Conservation (phyloP, 1,140 invertebrate species). For the Leptopilina boulardi region DNA sequence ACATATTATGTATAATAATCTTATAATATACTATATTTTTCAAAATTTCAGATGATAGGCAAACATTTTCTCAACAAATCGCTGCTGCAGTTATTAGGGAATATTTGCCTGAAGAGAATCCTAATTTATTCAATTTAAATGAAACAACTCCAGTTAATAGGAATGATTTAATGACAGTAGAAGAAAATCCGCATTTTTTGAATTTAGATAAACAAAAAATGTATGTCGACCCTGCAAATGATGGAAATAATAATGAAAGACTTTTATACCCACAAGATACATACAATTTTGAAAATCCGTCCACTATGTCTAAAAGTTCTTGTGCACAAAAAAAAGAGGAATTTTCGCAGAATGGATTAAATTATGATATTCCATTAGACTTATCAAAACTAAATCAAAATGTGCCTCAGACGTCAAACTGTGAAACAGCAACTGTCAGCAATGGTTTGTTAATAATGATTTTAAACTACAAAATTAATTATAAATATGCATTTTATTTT, state of each 20-base stretch:
- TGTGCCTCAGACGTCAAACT: background rate
- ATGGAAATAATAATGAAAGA: background rate
- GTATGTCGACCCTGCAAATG: background rate
- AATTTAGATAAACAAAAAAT: background rate
- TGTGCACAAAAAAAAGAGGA: too few species aligned
- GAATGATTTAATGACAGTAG: background rate
- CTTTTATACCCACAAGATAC: too few species aligned
- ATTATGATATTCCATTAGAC: background rate
- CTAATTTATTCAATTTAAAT: background rate
- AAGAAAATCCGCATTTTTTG: background rate
- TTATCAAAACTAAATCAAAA: background rate
- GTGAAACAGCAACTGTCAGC: background rate
- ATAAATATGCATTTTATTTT: too few species aligned
- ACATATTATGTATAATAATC: too few species aligned
- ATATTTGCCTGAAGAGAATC: background rate
- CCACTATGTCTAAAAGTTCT: too few species aligned
- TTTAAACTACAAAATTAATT: background rate
- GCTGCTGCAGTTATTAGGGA: too few species aligned
- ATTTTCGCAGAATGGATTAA: background rate
- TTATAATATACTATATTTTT: too few species aligned
- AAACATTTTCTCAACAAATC: too few species aligned
- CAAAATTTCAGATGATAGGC: too few species aligned
- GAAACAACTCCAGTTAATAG: background rate
- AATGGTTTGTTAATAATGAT: background rate
- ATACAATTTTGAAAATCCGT: too few species aligned